Base-by-base conservation (phyloP, 2,113 vertebrate species). In the Carettochelys insculpta region DNA sequence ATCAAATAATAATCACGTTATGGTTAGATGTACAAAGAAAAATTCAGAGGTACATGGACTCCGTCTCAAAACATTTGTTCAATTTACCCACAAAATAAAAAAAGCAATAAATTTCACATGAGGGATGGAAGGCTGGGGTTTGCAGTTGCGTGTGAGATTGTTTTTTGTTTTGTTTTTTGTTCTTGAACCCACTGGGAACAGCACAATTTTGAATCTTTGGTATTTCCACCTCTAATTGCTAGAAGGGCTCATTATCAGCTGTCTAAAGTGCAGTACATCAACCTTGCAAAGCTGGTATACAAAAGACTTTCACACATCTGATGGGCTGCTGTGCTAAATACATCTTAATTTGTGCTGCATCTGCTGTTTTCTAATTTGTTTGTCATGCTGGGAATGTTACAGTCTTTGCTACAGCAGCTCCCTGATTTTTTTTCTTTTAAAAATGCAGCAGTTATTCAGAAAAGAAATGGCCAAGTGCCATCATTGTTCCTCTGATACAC, bases 291-390 rank as follows among this genome's bases (percentile, higher is more conserved):
- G 96, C 96, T 97, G 96, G 97, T 97, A 97, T 97, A 97, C 96
- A 97, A 98, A 98, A 98, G 97, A 98, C 95, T 86, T 97, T 98
- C 98, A 97, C 98, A 98, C 97, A 98, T 98, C 96, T 97, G 97
- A 98, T 98, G 97, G 97, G 96, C 97, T 98, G 98, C 97, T 98
- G 97, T 97, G 97, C 97, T 98, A 98, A 98, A 98, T 98, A 98
- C 98, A 98, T 98, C 97, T 98, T 98, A 98, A 98, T 98, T 98
- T 98, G 98, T 98, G 97, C 98, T 98, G 96, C 98, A 98, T 98
- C 97, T 98, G 98, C 98, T 98, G 97, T 97, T 98, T 98, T 97
- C 97, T 98, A 98, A 98, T 98, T 97, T 98, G 97, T 97, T 97
- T 98, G 97, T 98, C 97, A 98, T 97, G 97, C 97, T 98, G 98